Evolutionary conservation across 2,888 invertebrate species (phyloP), one percentile per base, ranked within the genome.

Genomic region (Sarcophaga caerulescens): DNA sequence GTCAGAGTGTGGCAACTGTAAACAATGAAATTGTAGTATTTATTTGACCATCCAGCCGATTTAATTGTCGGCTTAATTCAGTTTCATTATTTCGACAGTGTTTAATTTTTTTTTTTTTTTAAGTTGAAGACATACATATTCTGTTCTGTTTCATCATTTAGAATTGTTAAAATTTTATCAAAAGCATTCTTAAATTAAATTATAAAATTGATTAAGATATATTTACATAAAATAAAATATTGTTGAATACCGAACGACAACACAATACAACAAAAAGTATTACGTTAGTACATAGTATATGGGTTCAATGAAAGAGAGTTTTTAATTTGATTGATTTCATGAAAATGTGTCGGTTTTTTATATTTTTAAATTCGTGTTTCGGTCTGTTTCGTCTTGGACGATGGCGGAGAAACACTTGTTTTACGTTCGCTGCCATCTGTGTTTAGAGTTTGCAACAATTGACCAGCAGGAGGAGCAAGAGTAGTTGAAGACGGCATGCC

Each of bases 311-410:
- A 52, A 5, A 52, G 17, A 52, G 17, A 52, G 17, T 52, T 52
- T 52, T 52, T 52, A 14, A 14, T 52, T 52, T 52, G 17, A 21
- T 52, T 52, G 17, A 21, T 59, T 35, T 17, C 14, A 35, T 65
- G 25, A 65, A 65, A 65, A 65, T n/a, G 14, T 65, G 17, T 65
- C 35, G 6, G 14, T 65, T 65, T 17, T 4, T 23, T 23, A 14
- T 69, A 23, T 62, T 21, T 79, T 87, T 87, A 91, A 91, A 91
- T 90, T 90, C 91, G 89, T 89, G 91, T 90, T 88, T 90, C 91
- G 89, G 89, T 89, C 25, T 84, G 85, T 60, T 81, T 77, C 52
- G 84, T 75, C 77, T 88, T 75, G 25, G 59, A 62, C 47, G 62
- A 68, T 62, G 75, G 69, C 6, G 60, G 69, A n/a, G 63, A 23